Evolutionary conservation across 2,113 vertebrate species (phyloP).

Genomic region (Xiphophorus couchianus): DNA sequence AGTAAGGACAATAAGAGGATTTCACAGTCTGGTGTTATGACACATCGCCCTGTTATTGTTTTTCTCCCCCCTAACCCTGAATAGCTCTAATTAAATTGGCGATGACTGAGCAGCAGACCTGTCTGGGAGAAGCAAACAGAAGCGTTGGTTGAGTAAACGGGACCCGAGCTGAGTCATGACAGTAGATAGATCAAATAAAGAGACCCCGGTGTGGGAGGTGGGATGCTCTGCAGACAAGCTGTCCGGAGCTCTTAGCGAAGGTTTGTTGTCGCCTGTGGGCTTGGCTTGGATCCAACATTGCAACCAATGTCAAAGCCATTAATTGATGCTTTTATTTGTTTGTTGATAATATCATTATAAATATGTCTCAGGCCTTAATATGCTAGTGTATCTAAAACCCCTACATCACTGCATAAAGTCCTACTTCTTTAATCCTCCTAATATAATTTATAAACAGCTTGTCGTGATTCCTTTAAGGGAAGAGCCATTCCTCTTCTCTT

Average conservation of each 20-base stretch:
- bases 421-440: too few species aligned
- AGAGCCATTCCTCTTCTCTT: too few species aligned
- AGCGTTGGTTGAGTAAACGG: conserved; percentile 7
- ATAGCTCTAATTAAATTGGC: conserved; percentile 58
- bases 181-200: neutral
- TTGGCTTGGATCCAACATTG: too few species aligned
- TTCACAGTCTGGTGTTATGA: conserved; percentile 52
- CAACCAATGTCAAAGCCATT: too few species aligned
- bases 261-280: neutral
- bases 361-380: too few species aligned
- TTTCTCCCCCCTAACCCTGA: conserved; percentile 2
- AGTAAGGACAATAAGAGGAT: conserved; percentile 60
- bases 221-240: conserved; percentile 1
- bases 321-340: too few species aligned
- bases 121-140: conserved; percentile 24
- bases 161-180: conserved; percentile 13
- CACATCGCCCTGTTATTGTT: conserved; percentile 46
- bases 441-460: too few species aligned
- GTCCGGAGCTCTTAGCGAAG: conserved; percentile 25
- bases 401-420: too few species aligned
- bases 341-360: too few species aligned
- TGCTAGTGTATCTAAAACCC: too few species aligned
- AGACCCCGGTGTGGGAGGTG: neutral
- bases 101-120: conserved; percentile 22
- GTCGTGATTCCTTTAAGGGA: too few species aligned